Percentiles rank a stretch among this genome's conserved stretches.
Conservation (phyloP, 2,113 vertebrate species). For the Cyanoliseus patagonus region DNA sequence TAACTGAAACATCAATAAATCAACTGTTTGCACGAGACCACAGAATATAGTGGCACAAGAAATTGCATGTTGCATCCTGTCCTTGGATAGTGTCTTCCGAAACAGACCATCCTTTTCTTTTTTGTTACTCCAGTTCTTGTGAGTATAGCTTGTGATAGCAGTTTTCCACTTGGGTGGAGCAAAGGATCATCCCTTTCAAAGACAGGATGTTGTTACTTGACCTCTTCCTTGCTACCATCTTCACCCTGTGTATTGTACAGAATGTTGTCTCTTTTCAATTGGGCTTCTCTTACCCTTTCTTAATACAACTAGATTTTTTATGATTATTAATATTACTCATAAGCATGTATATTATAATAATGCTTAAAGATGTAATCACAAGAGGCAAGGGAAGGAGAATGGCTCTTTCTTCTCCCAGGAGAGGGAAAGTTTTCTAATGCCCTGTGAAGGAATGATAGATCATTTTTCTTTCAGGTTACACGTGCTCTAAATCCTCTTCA, state of each 20-base stretch:
- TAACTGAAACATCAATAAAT: background rate
- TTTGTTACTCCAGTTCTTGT: background rate
- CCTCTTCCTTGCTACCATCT: background rate
- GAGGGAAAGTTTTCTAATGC: constrained; percentile 7
- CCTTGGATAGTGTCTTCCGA: background rate
- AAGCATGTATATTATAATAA: background rate
- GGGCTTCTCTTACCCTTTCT: background rate
- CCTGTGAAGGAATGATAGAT: background rate
- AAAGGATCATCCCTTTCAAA: background rate
- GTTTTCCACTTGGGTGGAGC: background rate
- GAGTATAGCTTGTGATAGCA: background rate
- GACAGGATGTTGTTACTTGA: background rate
- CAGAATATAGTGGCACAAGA: background rate
- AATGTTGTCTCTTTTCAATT: accelerated
- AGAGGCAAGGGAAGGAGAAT: background rate
- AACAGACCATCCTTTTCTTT: background rate
- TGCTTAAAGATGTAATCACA: background rate
- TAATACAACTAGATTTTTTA: background rate
- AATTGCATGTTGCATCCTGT: background rate
- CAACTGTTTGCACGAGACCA: background rate
- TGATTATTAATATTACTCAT: background rate
- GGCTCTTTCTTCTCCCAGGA: background rate
- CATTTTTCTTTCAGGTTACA: constrained; percentile 40
- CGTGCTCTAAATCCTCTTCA: background rate
- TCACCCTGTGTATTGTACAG: background rate